These are phyloP conservation scores for Entelurus aequoreus DNA, from an alignment of 2,113 vertebrate species.

Conservation along the genomic window DNA sequence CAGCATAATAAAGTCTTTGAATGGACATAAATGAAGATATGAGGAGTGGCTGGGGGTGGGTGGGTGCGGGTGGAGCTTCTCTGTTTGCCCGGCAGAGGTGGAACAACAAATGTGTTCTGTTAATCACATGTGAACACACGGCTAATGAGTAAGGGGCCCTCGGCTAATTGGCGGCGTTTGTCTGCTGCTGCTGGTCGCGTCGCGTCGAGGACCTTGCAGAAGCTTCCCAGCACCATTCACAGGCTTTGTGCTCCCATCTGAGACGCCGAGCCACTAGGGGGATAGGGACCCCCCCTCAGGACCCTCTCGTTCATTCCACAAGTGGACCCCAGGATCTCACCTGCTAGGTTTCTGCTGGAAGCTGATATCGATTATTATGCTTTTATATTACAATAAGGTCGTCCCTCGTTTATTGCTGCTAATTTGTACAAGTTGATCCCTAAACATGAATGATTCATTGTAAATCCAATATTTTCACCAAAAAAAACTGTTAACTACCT, in stretches of 20 bases:
- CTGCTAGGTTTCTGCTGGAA: background rate
- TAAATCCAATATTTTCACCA: no score
- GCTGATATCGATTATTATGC: background rate
- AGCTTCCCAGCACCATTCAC: conserved; percentile 60
- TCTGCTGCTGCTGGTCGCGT: conserved; percentile 49
- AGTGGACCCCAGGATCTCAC: conserved; percentile 37
- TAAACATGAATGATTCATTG: no score
- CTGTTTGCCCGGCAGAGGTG: conserved; percentile 47
- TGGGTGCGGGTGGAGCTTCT: conserved; percentile 42
- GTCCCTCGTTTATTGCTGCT: no score
- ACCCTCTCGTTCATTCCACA: conserved; percentile 55
- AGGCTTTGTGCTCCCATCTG: conserved; percentile 52
- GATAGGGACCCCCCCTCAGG: conserved; percentile 26
- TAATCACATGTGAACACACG: conserved; percentile 66
- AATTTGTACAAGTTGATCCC: no score
- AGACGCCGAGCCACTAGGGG: conserved; percentile 55
- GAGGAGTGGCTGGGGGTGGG: conserved; percentile 37
- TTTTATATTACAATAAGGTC: background rate
- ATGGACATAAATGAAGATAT: conserved; percentile 59
- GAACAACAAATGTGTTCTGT: conserved; percentile 53
- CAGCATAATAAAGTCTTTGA: conserved; percentile 68
- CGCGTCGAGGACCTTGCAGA: conserved; percentile 55
- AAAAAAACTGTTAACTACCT: no score
- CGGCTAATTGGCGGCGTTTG: conserved; percentile 71
- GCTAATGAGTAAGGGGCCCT: conserved; percentile 49